Base-by-base conservation (phyloP, 2,797 vertebrate species). In the Cynopterus sphinx region DNA sequence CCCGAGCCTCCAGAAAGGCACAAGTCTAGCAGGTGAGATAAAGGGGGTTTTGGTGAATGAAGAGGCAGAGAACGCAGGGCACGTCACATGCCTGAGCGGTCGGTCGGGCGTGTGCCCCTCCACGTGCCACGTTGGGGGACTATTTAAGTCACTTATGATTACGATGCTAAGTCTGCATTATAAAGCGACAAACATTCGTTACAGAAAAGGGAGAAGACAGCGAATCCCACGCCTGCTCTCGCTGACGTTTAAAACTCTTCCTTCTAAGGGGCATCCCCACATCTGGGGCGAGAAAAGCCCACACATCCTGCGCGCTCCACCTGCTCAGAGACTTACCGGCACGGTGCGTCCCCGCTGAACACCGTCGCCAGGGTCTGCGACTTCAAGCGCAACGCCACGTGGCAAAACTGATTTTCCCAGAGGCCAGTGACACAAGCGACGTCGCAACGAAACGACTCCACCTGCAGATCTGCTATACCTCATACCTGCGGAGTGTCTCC, bases 311-410 rank as follows among this genome's bases (percentile, higher is more conserved):
- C n/a, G 51, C 36, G 43, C 43, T 33, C 19, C n/a, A 15, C 3
- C 33, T 31, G 16, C 16, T 19, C 33, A 43, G 8, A 26, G 15
- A 31, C 49, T 36, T 57, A 3, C 28, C 57, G 88, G 46, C 24
- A 71, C 11, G 11, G 33, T 1, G 2, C 17, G 53, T 78, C 24
- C 53, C 28, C 53, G 15, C 74, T 26, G 1, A 3, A 16, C 74
- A 6, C 3, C 13, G 1, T 1, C 1, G 0, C 1, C 21, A 28
- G 33, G 51, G 24, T 15, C 75, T 10, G 51, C 22, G 8, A 39
- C 75, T 39, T 36, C 2, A 5, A 19, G 75, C 24, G 28, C 28
- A 39, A 79, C 0, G 53, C 11, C 2, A 3, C 0, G 3, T 3
- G 28, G 41, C 33, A 11, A 31, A 78, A 3, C 33, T 33, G 5